Conservation (phyloP, 1,140 invertebrate species). For the Drosophila nannoptera region DNA sequence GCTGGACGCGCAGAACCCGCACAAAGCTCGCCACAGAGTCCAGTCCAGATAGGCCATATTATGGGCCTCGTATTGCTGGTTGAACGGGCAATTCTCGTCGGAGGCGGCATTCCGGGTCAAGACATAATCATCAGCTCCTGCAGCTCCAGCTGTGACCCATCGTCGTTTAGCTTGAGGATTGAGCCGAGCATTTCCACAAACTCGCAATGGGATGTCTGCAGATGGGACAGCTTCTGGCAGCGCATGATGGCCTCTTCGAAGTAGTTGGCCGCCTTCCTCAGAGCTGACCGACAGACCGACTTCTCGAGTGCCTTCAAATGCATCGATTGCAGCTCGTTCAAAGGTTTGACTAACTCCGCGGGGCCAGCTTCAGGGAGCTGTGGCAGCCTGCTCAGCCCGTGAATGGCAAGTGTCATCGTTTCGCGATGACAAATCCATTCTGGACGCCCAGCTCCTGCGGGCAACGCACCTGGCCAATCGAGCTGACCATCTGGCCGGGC, state of each 20-base stretch:
- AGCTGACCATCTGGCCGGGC: too few species aligned
- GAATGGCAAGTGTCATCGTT: too few species aligned
- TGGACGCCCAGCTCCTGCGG: too few species aligned
- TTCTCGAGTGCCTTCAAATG: background rate
- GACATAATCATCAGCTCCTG: background rate
- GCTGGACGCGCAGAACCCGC: background rate
- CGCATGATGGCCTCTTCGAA: background rate
- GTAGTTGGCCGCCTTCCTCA: background rate
- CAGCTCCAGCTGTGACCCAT: background rate
- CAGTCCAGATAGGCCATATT: background rate
- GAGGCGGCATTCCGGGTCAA: background rate
- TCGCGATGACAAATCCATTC: too few species aligned
- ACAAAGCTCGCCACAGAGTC: background rate
- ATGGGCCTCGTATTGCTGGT: background rate
- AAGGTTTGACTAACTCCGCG: background rate
- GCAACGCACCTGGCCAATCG: too few species aligned
- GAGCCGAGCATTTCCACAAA: constrained; percentile 1
- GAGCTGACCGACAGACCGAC: background rate
- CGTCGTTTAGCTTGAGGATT: background rate
- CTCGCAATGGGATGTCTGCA: constrained; percentile 1
- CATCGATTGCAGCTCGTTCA: background rate
- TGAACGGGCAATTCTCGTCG: background rate
- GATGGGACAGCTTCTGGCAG: background rate
- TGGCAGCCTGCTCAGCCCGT: background rate
- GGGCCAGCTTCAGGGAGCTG: background rate